Base-by-base conservation (phyloP, 1,140 invertebrate genomes). In the Papilio aristodemus region DNA sequence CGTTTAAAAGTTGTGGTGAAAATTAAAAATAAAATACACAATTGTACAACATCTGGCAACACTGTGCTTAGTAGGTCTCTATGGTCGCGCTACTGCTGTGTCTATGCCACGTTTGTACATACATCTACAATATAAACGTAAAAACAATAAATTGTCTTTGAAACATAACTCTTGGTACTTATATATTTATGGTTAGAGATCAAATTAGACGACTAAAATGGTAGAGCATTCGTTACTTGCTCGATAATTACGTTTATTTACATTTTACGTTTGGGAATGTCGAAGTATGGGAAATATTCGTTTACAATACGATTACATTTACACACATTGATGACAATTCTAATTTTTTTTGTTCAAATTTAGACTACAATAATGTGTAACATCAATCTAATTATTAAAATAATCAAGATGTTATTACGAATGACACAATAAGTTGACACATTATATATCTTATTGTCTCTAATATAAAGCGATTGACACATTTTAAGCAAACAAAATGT, bases 201-300 rank as follows among this genome's bases (percentile, higher is more conserved):
- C 37, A 17, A 62, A 62, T 58, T 58, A 62, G n/a, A 76, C 70
- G 71, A 71, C 71, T 69, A 74, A 50, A 70, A 71, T 68, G 62
- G 68, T 63, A 75, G 71, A 69, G 74, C 71, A 36, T 59, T 50
- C 19, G 19, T 54, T 54, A 54, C 22, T 50, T 43, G 70, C 68
- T 73, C 64, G 54, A 71, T 72, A 67, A 79, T 78, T 69, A 78
- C 81, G 77, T 79, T 68, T 85, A 88, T 79, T 80, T 84, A 81
- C 78, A 83, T 64, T 69, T 71, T 73, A 70, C 70, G 69, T 69
- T 70, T 69, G 72, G 84, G 84, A 88, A 86, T 86, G 86, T 83
- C 43, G 41, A 78, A 84, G 80, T 86, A 84, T 82, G 84, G 80
- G 81, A 72, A 63, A 58, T 69, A 62, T 62, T 70, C 57, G 13